Conservation (phyloP, 2,113 vertebrate species). For the Empidonax alnorum region DNA sequence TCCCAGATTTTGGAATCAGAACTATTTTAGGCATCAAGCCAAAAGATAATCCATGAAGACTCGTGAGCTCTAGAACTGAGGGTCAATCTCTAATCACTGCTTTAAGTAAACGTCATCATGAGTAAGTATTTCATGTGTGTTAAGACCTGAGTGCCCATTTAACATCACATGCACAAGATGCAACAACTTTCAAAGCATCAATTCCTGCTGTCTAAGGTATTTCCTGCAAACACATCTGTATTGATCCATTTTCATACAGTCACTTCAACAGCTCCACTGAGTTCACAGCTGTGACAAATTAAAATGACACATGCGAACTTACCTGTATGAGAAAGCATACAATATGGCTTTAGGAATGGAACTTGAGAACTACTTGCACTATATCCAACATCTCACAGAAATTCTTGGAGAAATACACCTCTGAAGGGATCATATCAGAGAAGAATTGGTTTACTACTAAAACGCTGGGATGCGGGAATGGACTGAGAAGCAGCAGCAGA, state of each 20-base stretch:
- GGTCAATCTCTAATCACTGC: background rate
- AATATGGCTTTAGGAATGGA: background rate
- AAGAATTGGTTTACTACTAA: background rate
- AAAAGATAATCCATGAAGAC: background rate
- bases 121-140: background rate
- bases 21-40: background rate
- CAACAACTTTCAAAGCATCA: background rate
- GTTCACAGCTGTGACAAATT: background rate
- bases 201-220: background rate
- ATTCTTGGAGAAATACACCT: background rate
- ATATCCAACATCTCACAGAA: background rate
- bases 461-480: background rate
- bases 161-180: background rate
- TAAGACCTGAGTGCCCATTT: background rate
- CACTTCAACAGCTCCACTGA: background rate
- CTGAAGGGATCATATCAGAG: background rate
- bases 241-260: background rate
- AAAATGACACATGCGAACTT: background rate
- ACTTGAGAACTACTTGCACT: background rate
- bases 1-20: background rate
- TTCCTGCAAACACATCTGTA: background rate
- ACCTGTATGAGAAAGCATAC: background rate
- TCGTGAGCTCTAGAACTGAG: background rate
- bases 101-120: background rate
- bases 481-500: background rate